Evolutionary conservation across 2,888 invertebrate species (phyloP).

Genomic region (Epinotia nisella): DNA sequence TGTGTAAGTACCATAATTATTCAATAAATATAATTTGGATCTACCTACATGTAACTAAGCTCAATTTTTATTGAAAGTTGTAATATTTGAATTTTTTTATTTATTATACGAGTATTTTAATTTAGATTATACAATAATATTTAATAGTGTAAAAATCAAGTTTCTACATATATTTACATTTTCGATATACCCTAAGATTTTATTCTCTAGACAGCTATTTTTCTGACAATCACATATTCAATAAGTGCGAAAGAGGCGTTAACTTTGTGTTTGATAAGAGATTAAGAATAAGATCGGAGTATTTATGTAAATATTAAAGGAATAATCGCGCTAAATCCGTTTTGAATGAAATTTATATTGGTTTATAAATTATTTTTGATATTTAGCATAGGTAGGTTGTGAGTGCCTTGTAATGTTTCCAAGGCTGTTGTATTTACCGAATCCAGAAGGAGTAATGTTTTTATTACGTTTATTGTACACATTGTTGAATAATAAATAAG

Average conservation of each 20-base stretch:
- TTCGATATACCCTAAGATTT: neutral
- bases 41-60: neutral
- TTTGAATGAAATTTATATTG: neutral
- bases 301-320: neutral
- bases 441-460: slow-evolving; percentile 4
- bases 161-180: neutral
- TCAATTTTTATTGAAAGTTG: slow-evolving; percentile 8
- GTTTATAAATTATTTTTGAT: slow-evolving; percentile 47
- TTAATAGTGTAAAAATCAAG: neutral
- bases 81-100: neutral
- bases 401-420: slow-evolving; percentile 54
- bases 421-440: slow-evolving; percentile 67
- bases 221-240: neutral
- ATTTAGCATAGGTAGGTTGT: slow-evolving; percentile 55
- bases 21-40: neutral
- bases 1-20: neutral
- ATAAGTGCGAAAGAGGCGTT: neutral
- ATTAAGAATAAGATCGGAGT: neutral
- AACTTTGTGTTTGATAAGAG: neutral
- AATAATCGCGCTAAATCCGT: neutral
- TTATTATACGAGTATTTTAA: neutral
- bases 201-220: neutral
- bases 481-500: slow-evolving; percentile 67
- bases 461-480: slow-evolving; percentile 52
- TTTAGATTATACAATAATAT: slow-evolving; percentile 8